Conservation (phyloP, 2,113 vertebrate genomes). For the Pseudorasbora parva region DNA sequence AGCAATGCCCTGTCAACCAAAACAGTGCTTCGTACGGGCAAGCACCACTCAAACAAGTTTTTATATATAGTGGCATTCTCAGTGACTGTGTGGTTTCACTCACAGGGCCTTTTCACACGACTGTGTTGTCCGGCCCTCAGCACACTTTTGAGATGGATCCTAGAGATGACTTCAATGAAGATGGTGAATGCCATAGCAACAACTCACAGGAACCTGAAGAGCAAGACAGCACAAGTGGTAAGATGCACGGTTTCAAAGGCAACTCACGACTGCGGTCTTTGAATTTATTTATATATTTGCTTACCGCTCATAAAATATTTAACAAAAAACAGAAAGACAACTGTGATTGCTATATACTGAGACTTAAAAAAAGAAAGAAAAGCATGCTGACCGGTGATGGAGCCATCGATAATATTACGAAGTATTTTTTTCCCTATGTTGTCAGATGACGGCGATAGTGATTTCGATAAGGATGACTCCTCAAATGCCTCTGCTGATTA, state of each 20-base stretch:
- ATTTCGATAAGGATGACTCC: conserved; percentile 78
- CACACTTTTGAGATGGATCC: conserved; percentile 79
- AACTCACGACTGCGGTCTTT: not conserved
- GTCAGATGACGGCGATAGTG: conserved; percentile 81
- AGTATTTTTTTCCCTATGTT: conserved; percentile 47
- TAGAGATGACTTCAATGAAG: conserved; percentile 78
- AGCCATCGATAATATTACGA: not conserved
- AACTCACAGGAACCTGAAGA: conserved; percentile 77
- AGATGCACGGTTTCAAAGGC: not conserved
- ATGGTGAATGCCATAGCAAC: conserved; percentile 78
- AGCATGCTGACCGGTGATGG: not conserved
- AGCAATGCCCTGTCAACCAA: not conserved
- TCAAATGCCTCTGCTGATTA: conserved; percentile 78
- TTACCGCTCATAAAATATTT: not conserved
- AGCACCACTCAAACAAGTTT: not conserved
- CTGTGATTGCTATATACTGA: conserved; percentile 50
- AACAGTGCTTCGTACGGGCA: not conserved
- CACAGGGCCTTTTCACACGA: conserved; percentile 79
- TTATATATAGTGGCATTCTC: not conserved
- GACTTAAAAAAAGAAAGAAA: conserved; percentile 58
- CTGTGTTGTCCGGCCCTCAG: conserved; percentile 74
- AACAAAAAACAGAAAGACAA: not conserved
- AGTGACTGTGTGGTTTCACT: conserved; percentile 20
- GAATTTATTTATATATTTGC: not conserved
- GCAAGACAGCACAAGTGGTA: conserved; percentile 79